Conservation (phyloP, 2,113 vertebrate species). For the Sturnira hondurensis region DNA sequence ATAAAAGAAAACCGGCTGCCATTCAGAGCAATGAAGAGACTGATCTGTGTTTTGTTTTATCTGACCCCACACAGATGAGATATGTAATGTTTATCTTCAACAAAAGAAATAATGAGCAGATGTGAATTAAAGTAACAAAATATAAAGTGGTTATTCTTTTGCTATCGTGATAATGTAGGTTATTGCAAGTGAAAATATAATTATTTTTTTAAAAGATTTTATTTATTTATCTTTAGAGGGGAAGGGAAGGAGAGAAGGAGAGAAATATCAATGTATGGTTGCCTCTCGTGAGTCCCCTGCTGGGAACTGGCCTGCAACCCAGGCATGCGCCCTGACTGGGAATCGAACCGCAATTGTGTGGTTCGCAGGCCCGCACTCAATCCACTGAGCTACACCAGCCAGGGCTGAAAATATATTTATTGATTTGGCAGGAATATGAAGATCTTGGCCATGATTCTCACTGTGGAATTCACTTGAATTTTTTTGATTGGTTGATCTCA, state of each 20-base stretch:
- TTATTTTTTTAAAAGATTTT: no score
- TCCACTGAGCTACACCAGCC: no score
- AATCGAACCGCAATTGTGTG: no score
- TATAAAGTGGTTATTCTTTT: background rate
- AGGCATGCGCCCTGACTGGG: no score
- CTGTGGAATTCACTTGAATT: background rate
- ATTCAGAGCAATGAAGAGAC: background rate
- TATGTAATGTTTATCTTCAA: background rate
- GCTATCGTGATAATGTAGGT: background rate
- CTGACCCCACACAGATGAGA: background rate
- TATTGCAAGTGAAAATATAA: conserved; percentile 36
- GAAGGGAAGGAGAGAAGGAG: no score
- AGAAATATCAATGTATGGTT: no score
- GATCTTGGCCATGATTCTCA: background rate
- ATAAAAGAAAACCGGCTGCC: background rate
- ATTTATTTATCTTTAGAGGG: no score
- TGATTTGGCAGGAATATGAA: background rate
- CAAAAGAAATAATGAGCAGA: conserved; percentile 15
- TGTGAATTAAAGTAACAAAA: conserved; percentile 32
- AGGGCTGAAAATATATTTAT: conserved; percentile 32
- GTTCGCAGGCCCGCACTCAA: no score
- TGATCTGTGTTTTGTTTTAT: background rate
- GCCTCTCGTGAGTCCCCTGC: no score
- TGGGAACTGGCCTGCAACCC: no score
- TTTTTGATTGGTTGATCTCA: background rate